phyloP scores from a whole-genome alignment of 2,888 invertebrate genomes.

The Amorpha juglandis region DNA sequence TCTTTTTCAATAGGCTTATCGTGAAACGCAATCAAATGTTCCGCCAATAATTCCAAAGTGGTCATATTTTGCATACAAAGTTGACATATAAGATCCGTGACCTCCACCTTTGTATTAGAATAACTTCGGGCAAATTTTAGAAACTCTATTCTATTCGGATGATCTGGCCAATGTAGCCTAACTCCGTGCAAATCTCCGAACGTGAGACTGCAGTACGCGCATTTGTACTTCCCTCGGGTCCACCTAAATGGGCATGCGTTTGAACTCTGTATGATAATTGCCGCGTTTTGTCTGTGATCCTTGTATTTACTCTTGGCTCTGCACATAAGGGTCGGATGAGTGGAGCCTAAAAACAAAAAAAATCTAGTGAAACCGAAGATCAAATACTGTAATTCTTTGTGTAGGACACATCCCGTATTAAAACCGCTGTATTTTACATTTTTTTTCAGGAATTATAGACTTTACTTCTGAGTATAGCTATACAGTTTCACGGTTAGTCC shows the following conservation, averaged over 20 bases:
- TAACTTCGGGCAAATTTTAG: slow-evolving; percentile 52
- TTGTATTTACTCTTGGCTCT: slow-evolving; percentile 25
- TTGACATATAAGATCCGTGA: slow-evolving; percentile 63
- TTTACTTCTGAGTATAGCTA: too few species aligned
- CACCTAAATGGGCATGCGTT: slow-evolving; percentile 74
- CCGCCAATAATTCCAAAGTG: slow-evolving; percentile 56
- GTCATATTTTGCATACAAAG: slow-evolving; percentile 54
- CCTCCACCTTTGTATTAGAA: slow-evolving; percentile 66
- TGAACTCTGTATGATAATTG: slow-evolving; percentile 68
- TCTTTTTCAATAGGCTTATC: slow-evolving; percentile 57
- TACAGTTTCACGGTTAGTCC: too few species aligned
- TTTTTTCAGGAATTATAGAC: too few species aligned
- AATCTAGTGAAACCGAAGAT: slow-evolving; percentile 3
- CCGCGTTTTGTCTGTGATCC: slow-evolving; percentile 74
- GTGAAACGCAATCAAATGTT: slow-evolving; percentile 62
- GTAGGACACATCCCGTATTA: not conserved
- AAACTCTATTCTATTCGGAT: slow-evolving; percentile 59
- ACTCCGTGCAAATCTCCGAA: slow-evolving; percentile 65
- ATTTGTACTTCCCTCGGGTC: slow-evolving; percentile 67
- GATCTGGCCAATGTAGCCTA: slow-evolving; percentile 57
- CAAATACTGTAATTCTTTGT: not conserved
- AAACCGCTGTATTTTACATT: too few species aligned
- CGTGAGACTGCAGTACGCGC: slow-evolving; percentile 63
- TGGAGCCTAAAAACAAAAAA: slow-evolving; percentile 30
- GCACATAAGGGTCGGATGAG: slow-evolving; percentile 17